Evolutionary conservation across 2,113 vertebrate species (phyloP).

Genomic region (Ancistrus triradiatus): DNA sequence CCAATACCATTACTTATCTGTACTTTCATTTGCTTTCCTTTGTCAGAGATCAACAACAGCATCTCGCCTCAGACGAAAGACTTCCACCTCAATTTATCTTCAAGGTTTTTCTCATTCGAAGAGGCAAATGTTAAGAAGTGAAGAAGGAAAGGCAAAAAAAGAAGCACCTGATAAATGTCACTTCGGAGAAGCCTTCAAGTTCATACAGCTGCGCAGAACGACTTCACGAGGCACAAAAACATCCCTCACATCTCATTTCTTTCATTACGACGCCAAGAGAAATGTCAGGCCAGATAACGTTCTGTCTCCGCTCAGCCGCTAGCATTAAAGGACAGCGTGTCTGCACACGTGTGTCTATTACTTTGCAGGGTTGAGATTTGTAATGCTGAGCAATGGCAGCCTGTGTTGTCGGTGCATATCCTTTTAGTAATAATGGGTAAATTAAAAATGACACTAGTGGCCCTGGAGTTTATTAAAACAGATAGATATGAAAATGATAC

Average conservation of each 20-base stretch:
- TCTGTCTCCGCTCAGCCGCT: conserved; percentile 47
- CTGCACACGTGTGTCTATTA: conserved; percentile 45
- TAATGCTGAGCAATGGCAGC: conserved; percentile 40
- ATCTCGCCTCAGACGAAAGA: conserved; percentile 6
- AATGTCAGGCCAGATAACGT: conserved; percentile 66
- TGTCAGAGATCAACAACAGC: neutral
- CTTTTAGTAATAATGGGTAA: conserved; percentile 39
- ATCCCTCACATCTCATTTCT: conserved; percentile 50
- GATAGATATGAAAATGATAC: conserved; percentile 28
- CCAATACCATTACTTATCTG: neutral
- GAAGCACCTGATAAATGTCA: conserved; percentile 51
- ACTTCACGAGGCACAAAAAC: conserved; percentile 47
- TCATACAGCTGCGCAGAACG: conserved; percentile 35
- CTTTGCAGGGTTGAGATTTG: conserved; percentile 47
- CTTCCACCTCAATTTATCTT: conserved; percentile 18
- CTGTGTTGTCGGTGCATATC: conserved; percentile 36
- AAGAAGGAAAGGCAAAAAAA: neutral
- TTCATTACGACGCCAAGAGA: conserved; percentile 63
- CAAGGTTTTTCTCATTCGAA: conserved; percentile 13
- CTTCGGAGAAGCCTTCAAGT: conserved; percentile 51
- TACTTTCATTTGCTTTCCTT: neutral
- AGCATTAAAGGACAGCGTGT: conserved; percentile 49
- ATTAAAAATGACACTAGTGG: conserved; percentile 33
- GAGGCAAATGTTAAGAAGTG: conserved; percentile 4
- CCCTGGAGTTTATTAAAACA: conserved; percentile 24